Evolutionary conservation across 2,797 vertebrate genomes (phyloP), one percentile per base, ranked within the genome.

Genomic region (Tamandua tetradactyla): DNA sequence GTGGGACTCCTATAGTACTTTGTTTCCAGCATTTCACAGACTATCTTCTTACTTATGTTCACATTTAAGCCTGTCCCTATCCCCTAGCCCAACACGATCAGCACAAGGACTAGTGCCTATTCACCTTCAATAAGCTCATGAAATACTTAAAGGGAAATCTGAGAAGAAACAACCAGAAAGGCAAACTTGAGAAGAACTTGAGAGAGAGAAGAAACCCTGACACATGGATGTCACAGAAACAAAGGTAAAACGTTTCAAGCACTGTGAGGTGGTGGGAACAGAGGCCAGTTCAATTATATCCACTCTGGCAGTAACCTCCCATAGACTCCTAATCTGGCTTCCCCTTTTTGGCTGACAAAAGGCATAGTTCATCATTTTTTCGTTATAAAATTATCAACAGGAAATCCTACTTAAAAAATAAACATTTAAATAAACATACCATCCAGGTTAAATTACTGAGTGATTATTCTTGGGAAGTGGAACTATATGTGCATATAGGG

Each of bases 401-500:
- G 80, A 88, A 82, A 78, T 82, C 82, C 68, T 85, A 72, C 61
- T 83, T 59, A 3, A 32, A 82, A 66, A 74, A 52, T 30, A 37
- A 30, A 25, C 32, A 57, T n/a, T 89, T 57, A 61, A 69, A 93
- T 57, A 87, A 82, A 52, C 30, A 74, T 10, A 37, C 35, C 14
- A 64, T 11, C 44, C 22, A 32, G 4, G 30, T 18, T 23, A 20
- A 47, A 61, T 32, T n/a, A 37, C 47, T n/a, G n/a, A 47, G 68
- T 61, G 64, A 37, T n/a, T 42, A 15, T 1, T 40, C 57, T 22
- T 25, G 55, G 32, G 55, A 79, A 59, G 61, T 1, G 18, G 40
- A 8, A 0, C 3, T 0, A 11, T 20, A 7, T 7, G 40, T 30
- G 15, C 5, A 4, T 5, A 7, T n/a, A 30, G 14, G 15, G 5